These are phyloP conservation scores for Tychaedon coryphoeus DNA, from an alignment of 2,113 vertebrate species.

Conservation along the genomic window DNA sequence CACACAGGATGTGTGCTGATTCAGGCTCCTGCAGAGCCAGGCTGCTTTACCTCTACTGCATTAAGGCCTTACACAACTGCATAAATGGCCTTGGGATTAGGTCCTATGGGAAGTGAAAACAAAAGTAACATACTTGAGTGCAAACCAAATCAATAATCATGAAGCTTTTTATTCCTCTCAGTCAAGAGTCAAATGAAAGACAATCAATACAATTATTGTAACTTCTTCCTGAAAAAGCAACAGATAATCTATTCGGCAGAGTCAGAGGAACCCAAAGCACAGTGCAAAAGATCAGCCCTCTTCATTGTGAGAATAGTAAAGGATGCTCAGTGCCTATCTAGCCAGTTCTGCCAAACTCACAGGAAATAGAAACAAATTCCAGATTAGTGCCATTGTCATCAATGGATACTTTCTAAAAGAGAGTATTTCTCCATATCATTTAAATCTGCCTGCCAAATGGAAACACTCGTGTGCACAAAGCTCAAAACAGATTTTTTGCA, in stretches of 20 bases:
- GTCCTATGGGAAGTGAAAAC: conserved; percentile 53
- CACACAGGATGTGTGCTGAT: not conserved
- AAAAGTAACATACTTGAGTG: conserved; percentile 51
- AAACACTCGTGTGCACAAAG: not conserved
- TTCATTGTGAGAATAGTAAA: not conserved
- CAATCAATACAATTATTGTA: conserved; percentile 45
- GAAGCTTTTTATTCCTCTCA: conserved; percentile 50
- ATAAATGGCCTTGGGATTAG: conserved; percentile 37
- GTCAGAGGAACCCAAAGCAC: not conserved
- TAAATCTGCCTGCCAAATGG: not conserved
- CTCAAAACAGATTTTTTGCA: not conserved
- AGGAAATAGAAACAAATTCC: not conserved
- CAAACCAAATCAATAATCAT: conserved; percentile 11
- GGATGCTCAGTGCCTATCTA: not conserved
- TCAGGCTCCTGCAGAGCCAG: not conserved
- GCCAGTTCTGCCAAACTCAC: not conserved
- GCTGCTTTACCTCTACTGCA: conserved; percentile 39
- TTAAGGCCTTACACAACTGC: conserved; percentile 26
- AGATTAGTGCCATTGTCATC: not conserved
- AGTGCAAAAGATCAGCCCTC: not conserved
- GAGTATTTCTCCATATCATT: not conserved
- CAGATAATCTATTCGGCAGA: not conserved
- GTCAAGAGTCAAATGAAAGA: conserved; percentile 67
- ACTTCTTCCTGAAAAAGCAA: conserved; percentile 42
- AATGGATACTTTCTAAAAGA: not conserved